Conservation (phyloP, 2,888 invertebrate species). For the Petrolisthes cinctipes region DNA sequence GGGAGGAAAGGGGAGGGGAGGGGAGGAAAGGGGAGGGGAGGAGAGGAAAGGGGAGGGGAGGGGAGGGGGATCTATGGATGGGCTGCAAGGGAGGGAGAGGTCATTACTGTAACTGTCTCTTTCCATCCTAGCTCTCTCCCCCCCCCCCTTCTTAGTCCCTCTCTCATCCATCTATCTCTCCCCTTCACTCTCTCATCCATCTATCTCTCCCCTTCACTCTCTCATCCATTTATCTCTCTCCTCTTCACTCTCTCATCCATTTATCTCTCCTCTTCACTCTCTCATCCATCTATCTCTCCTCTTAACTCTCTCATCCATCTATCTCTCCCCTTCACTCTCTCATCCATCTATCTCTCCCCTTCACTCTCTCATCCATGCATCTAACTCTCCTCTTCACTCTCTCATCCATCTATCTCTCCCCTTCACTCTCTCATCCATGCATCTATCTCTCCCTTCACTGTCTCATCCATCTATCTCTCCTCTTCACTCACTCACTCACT, state of each 20-base stretch:
- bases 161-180: background rate
- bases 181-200: background rate
- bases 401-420: background rate
- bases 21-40: background rate
- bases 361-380: background rate
- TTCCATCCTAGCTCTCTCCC: background rate
- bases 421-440: background rate
- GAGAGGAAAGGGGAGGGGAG: background rate
- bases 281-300: too few relatives aligned
- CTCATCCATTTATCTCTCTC: background rate
- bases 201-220: background rate
- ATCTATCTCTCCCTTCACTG: background rate
- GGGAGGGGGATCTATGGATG: background rate
- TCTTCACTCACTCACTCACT: background rate
- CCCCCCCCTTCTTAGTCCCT: background rate
- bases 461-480: background rate
- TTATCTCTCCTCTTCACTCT: background rate
- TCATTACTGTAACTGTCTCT: constrained; percentile 15
- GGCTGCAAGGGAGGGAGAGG: background rate
- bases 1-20: background rate
- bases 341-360: too few relatives aligned
- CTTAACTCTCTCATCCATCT: too few relatives aligned
- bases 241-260: background rate
- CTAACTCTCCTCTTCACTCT: background rate
- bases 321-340: too few relatives aligned